Base-by-base conservation (phyloP, 2,888 invertebrate species). In the Erebia palarica region DNA sequence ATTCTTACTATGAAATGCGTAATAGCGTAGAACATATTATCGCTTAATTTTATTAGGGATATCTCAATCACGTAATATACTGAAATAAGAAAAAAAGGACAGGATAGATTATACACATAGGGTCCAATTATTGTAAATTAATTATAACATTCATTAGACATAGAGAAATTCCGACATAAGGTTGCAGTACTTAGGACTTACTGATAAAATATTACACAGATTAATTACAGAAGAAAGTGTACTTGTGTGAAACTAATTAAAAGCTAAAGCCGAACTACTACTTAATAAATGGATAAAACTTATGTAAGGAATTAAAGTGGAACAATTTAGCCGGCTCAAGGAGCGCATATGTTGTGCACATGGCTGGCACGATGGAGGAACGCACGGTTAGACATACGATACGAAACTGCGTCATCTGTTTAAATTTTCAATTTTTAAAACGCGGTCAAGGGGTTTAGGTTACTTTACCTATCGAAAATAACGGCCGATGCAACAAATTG, bases 321-420 rank as follows among this genome's bases (percentile, higher is more conserved):
- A 78, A 74, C 77, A 71, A 78, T 76, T 77, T 74, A 70, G 74
- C 72, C 77, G 76, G 79, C 80, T 81, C 82, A 83, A 83, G 82
- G 79, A 83, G 79, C 86, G 86, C 92, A 93, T 92, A 88, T 93
- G 92, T 84, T 81, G 86, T 78, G 80, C 92, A 93, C 89, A 93
- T 93, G 92, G 89, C 85, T 78, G 82, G 47, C 27, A 68, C 83
- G 79, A 79, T 81, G 80, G 79, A 84, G 83, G 84, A 87, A 80
- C 84, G 78, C 81, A 86, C 85, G 84, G 85, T 87, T 81, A 88
- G 79, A 83, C 82, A 90, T 85, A 81, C 82, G 85, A 90, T 88
- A 88, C 81, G 74, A 82, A 80, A 80, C 78, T 70, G 78, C 83
- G 82, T 84, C 86, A 85, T 86, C 80, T 85, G 78, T 81, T 80